Evolutionary conservation across 2,888 invertebrate genomes (phyloP).

Genomic region (Philereme transversata): DNA sequence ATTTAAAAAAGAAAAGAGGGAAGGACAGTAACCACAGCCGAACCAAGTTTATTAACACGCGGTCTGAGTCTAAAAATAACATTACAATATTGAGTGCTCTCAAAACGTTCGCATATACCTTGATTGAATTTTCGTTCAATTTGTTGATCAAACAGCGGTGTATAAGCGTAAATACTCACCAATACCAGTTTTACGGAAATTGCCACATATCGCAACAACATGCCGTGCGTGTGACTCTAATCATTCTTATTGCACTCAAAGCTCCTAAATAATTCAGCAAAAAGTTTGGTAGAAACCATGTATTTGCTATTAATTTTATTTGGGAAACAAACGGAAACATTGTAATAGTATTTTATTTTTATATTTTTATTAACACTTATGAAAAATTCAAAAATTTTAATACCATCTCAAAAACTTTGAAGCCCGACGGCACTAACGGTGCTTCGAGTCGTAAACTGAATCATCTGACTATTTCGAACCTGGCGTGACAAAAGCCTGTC

Average conservation of each 20-base stretch:
- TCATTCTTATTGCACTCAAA: slow-evolving; percentile 20
- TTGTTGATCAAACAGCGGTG: slow-evolving; percentile 2
- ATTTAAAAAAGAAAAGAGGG: not conserved
- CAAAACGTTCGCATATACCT: not conserved
- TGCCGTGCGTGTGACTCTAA: slow-evolving; percentile 23
- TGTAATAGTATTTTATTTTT: too few relatives aligned
- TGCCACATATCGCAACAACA: slow-evolving; percentile 15
- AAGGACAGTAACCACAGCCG: not conserved
- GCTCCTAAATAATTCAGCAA: not conserved
- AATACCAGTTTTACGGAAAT: slow-evolving; percentile 21
- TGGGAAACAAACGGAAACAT: too few relatives aligned
- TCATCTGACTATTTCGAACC: too few relatives aligned
- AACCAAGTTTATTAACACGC: not conserved
- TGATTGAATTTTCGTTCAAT: slow-evolving; percentile 8
- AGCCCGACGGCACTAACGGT: too few relatives aligned
- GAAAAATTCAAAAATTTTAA: too few relatives aligned
- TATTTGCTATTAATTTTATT: too few relatives aligned
- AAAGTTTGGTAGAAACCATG: too few relatives aligned
- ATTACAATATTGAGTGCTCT: not conserved
- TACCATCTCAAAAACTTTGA: too few relatives aligned
- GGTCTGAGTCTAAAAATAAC: not conserved
- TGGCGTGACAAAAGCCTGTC: too few relatives aligned
- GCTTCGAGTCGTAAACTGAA: too few relatives aligned
- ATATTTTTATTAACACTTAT: too few relatives aligned
- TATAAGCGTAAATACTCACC: slow-evolving; percentile 7